These are phyloP conservation scores for Chaetura pelagica DNA, from an alignment of 2,113 vertebrate species.

Conservation along the genomic window DNA sequence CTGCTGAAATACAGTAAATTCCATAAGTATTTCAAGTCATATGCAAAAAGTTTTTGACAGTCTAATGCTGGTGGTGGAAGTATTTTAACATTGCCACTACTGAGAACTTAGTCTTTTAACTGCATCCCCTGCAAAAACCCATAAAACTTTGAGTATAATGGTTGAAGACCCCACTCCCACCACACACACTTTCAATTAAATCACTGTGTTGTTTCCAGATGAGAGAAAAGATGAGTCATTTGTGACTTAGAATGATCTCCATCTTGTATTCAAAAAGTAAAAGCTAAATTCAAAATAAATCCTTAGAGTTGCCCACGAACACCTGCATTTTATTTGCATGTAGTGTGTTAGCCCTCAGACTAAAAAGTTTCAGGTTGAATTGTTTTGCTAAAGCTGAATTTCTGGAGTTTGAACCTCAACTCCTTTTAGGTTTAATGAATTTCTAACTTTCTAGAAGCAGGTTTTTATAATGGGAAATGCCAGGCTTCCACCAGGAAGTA, in stretches of 20 bases:
- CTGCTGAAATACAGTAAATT: fast-evolving
- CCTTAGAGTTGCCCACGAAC: not conserved
- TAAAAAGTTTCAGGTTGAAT: not conserved
- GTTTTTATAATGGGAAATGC: not conserved
- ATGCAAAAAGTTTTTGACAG: not conserved
- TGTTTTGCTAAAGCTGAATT: not conserved
- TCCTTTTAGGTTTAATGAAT: not conserved
- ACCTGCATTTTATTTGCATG: not conserved
- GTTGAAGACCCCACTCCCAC: not conserved
- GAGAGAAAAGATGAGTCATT: not conserved
- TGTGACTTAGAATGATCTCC: not conserved
- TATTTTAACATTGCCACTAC: not conserved
- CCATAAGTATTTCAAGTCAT: not conserved
- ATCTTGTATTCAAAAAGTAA: not conserved
- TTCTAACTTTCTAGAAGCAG: not conserved
- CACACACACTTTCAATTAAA: not conserved
- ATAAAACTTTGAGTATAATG: not conserved
- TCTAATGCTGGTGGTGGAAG: not conserved
- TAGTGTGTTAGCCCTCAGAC: not conserved
- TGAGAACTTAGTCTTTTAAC: not conserved
- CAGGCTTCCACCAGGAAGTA: not conserved
- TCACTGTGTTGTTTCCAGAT: not conserved
- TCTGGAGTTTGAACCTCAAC: not conserved
- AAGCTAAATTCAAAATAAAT: not conserved
- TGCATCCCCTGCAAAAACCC: not conserved